phyloP scores from a whole-genome alignment of 2,797 vertebrate species.

The Neosilurus hyrtlii region DNA sequence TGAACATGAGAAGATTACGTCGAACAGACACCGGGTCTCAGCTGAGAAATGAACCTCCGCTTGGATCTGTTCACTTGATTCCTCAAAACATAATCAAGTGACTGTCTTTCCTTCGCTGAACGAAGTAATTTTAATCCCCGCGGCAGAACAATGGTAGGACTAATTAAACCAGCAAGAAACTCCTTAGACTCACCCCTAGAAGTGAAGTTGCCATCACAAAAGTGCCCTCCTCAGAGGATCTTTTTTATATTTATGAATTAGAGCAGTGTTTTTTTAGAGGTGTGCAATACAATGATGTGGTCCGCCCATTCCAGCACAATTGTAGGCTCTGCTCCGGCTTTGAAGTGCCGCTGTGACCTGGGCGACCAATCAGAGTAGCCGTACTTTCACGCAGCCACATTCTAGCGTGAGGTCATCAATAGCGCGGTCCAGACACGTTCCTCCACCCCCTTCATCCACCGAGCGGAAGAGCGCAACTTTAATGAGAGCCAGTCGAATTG shows the following conservation, averaged over 20 bases:
- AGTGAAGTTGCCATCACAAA: slow-evolving; percentile 99
- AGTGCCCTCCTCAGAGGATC: slow-evolving; percentile 99
- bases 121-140: slow-evolving; percentile 89
- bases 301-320: slow-evolving; percentile 99
- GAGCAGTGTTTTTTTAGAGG: slow-evolving; percentile 98
- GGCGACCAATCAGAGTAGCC: slow-evolving; percentile 88
- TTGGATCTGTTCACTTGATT: slow-evolving; percentile 74
- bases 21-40: slow-evolving; percentile 49
- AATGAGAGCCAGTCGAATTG: slow-evolving; percentile 72
- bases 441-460: slow-evolving; percentile 69
- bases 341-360: slow-evolving; percentile 97
- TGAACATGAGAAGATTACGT: slow-evolving; percentile 68
- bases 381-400: slow-evolving; percentile 78
- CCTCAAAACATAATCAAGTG: slow-evolving; percentile 79
- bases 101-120: slow-evolving; percentile 83
- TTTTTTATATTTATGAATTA: slow-evolving; percentile 99
- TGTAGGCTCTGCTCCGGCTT: slow-evolving; percentile 97
- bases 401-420: slow-evolving; percentile 88
- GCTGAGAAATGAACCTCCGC: slow-evolving; percentile 74
- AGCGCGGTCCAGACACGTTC: slow-evolving; percentile 68
- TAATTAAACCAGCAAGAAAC: slow-evolving; percentile 95
- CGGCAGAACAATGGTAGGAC: slow-evolving; percentile 91
- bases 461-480: slow-evolving; percentile 76
- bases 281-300: slow-evolving; percentile 99
- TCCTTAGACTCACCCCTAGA: slow-evolving; percentile 99